Evolutionary conservation across 2,113 vertebrate genomes (phyloP), one percentile per base, ranked within the genome.

Genomic region (Hepsetus odoe): DNA sequence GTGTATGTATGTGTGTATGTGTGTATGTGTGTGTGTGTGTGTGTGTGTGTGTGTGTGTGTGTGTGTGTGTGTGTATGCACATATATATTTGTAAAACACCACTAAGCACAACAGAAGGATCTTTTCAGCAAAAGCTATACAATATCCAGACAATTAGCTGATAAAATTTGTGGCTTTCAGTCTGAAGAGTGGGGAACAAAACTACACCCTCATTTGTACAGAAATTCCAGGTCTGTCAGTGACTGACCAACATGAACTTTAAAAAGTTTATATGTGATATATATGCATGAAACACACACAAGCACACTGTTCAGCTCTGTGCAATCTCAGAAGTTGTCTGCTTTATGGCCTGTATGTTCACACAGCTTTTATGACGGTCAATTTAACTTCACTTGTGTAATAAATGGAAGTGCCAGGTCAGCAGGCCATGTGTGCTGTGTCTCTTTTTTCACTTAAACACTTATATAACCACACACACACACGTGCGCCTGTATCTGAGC

Each of bases 361-460:
- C n/a, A n/a, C 56, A 72, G 55, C 13, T 58, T 64, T 78, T 53
- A 78, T 12, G 58, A 78, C 32, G 76, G 67, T 78, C 76, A 78
- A 72, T 78, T 78, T 78, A 59, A 71, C 67, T 78, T 53, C 56
- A 62, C 58, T 24, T 64, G n/a, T 71, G 58, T 78, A 71, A 78
- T 78, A 78, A 78, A 78, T 78, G 55, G 76, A 78, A 71, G 76
- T 71, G 49, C 32, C 76, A 64, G 76, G 76, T 78, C 76, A 78
- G 68, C 68, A 40, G 67, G 67, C 76, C 76, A 78, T 78, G 76
- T 78, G 76, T 51, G 68, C 76, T 70, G 44, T 72, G 67, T 78
- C 76, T 78, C 18, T 78, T 42, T 53, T 68, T 78, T 35, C 58
- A n/a, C 76, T 72, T 53, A 53, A 62, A 78, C 16, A 64, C 72